Evolutionary conservation across 1,140 invertebrate species (phyloP).

Genomic region (Lerema accius): DNA sequence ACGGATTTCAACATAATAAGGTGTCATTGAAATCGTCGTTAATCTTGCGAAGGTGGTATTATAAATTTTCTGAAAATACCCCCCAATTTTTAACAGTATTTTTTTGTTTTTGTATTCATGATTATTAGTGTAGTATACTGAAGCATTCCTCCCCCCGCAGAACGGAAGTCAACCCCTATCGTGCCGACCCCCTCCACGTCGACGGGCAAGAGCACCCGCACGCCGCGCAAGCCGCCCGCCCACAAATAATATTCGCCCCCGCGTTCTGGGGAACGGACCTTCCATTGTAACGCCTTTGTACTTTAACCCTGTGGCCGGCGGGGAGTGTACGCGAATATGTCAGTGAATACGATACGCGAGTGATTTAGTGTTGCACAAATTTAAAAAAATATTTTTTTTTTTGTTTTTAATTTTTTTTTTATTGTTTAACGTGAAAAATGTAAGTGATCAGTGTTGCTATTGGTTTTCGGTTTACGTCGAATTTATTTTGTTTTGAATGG

Average conservation of each 20-base stretch:
- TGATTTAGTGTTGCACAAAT: not conserved
- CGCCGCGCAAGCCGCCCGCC: conserved; percentile 73
- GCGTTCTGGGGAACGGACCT: conserved; percentile 21
- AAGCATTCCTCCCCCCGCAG: conserved; percentile 30
- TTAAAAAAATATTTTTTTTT: not conserved
- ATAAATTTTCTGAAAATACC: too few relatives aligned
- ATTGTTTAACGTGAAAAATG: not conserved
- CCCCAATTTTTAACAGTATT: too few relatives aligned
- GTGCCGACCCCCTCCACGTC: conserved; percentile 77
- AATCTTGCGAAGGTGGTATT: too few relatives aligned
- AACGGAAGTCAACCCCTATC: conserved; percentile 61
- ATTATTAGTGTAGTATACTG: too few relatives aligned
- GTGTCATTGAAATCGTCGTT: too few relatives aligned
- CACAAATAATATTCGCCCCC: conserved; percentile 66
- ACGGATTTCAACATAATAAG: too few relatives aligned
- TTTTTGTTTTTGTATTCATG: too few relatives aligned
- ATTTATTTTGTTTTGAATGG: not conserved
- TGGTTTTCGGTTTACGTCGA: too few relatives aligned
- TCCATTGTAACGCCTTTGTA: not conserved
- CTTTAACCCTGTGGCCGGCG: conserved; percentile 15
- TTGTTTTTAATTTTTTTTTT: not conserved
- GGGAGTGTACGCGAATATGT: conserved; percentile 1
- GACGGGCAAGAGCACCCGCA: conserved; percentile 74
- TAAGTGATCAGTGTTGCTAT: too few relatives aligned
- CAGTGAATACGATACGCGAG: not conserved